These are phyloP conservation scores for Apis florea DNA, from an alignment of 1,140 invertebrate genomes.

Conservation along the genomic window DNA sequence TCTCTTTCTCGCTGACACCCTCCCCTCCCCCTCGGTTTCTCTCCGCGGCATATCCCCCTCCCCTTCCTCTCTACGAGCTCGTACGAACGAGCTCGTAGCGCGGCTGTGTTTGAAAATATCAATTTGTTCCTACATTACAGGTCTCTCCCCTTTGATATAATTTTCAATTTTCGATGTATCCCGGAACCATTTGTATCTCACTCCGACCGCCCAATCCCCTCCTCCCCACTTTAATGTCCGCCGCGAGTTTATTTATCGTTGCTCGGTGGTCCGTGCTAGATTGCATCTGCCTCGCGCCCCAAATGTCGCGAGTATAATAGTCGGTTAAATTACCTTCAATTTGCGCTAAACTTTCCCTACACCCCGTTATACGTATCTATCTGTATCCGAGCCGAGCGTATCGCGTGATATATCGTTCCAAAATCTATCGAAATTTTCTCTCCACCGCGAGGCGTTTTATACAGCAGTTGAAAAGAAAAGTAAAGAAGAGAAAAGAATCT, in stretches of 20 bases:
- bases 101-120: constrained; percentile 17
- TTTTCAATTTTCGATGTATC: constrained; percentile 31
- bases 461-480: too few relatives aligned
- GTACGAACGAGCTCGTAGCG: too few relatives aligned
- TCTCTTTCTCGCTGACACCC: too few relatives aligned
- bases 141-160: constrained; percentile 12
- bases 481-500: too few relatives aligned
- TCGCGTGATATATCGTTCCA: too few relatives aligned
- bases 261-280: background rate
- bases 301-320: constrained; percentile 1
- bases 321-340: constrained; percentile 2
- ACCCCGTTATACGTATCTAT: background rate
- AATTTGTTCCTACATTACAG: constrained; percentile 34
- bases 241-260: constrained; percentile 12
- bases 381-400: background rate
- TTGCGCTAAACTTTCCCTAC: background rate
- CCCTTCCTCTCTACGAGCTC: too few relatives aligned
- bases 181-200: background rate
- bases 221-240: constrained; percentile 8
- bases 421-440: too few relatives aligned
- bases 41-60: too few relatives aligned
- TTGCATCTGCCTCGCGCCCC: background rate
- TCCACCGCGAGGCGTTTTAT: too few relatives aligned
- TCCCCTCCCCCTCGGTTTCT: too few relatives aligned
- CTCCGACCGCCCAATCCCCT: background rate